phyloP scores from a whole-genome alignment of 2,888 invertebrate species.

The Scelioninae gen. 2 region DNA sequence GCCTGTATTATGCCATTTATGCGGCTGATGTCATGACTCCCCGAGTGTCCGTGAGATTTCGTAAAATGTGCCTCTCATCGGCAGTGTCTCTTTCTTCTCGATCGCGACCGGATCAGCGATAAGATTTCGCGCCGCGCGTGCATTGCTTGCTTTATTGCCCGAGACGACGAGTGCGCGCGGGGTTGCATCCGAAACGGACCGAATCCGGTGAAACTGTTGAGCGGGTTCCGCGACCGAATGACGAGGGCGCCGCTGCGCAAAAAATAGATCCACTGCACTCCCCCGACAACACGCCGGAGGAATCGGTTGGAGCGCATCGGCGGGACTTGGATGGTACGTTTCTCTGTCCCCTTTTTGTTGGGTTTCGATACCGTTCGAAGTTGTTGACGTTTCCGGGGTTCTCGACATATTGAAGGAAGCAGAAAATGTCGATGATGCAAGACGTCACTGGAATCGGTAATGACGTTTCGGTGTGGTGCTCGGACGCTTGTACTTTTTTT shows the following conservation, averaged over 20 bases:
- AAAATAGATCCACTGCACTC: slow-evolving; percentile 3
- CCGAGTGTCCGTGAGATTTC: slow-evolving; percentile 39
- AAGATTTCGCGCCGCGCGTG: not conserved
- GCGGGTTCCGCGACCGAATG: slow-evolving; percentile 35
- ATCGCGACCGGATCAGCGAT: slow-evolving; percentile 23
- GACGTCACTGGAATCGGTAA: too few relatives aligned
- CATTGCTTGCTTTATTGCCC: too few relatives aligned
- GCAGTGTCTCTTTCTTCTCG: slow-evolving; percentile 35
- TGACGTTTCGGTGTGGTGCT: too few relatives aligned
- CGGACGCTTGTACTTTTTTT: too few relatives aligned
- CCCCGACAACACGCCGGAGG: not conserved
- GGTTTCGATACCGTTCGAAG: too few relatives aligned
- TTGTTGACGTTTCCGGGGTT: too few relatives aligned
- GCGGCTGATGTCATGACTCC: slow-evolving; percentile 51
- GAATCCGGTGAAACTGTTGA: slow-evolving; percentile 26
- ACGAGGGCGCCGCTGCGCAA: slow-evolving; percentile 27
- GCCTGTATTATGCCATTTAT: slow-evolving; percentile 35
- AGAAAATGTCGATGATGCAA: too few relatives aligned
- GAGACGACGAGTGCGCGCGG: too few relatives aligned
- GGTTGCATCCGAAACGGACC: not conserved
- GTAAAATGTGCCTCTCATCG: slow-evolving; percentile 40
- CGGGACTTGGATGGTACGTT: too few relatives aligned
- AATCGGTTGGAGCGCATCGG: not conserved
- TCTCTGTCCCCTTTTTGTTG: too few relatives aligned
- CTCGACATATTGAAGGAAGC: too few relatives aligned